A percentile compares a stretch with the other conserved stretches of the same genome.
Conservation (phyloP, 2,797 vertebrate genomes). For the Enteromius treurensis region DNA sequence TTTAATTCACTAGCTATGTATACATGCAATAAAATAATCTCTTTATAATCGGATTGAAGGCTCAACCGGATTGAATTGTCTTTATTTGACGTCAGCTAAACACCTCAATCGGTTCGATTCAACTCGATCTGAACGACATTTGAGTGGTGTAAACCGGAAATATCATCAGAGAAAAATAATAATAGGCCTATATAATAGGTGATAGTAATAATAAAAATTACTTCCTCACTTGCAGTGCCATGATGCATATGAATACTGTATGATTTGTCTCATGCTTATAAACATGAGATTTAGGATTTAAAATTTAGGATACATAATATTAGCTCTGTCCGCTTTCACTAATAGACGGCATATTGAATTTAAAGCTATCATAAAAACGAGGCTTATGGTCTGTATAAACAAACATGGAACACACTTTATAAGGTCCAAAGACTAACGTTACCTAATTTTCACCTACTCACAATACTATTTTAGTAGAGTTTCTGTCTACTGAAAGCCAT, state of each 20-base stretch:
- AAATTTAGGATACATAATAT: background rate
- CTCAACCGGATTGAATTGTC: background rate
- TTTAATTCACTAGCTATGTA: background rate
- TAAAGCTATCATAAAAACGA: background rate
- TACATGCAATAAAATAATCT: slow-evolving; percentile 1
- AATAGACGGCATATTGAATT: background rate
- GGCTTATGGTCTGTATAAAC: background rate
- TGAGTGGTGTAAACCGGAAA: background rate
- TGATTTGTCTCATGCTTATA: background rate
- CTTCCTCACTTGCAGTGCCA: no score
- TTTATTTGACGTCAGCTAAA: background rate
- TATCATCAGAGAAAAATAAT: background rate
- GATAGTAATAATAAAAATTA: no score
- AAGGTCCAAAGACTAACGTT: background rate
- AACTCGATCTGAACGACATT: background rate
- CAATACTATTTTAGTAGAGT: background rate
- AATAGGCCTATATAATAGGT: background rate
- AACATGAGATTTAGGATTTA: no score
- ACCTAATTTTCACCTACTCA: background rate
- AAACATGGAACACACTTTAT: background rate
- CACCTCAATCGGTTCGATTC: background rate
- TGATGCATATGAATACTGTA: no score
- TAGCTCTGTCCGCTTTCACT: background rate
- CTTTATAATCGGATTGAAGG: background rate
- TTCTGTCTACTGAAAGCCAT: background rate